A percentile compares a stretch with the other conserved stretches of the same genome.
Evolutionary conservation across 2,888 invertebrate genomes (phyloP).

Genomic region (Schizotus pectinicornis): DNA sequence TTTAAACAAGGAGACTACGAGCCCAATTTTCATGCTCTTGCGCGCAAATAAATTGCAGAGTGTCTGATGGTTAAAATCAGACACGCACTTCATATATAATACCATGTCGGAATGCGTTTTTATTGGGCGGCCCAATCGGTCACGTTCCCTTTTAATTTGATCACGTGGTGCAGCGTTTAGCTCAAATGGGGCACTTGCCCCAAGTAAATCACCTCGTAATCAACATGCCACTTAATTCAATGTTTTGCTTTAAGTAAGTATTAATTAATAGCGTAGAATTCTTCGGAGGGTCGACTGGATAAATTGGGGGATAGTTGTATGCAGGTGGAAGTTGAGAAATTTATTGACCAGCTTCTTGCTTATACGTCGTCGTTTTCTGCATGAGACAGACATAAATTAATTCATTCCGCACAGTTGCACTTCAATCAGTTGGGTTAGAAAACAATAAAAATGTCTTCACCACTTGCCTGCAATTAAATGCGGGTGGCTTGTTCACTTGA

Average conservation of each 20-base stretch:
- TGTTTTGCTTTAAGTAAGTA: too few relatives aligned
- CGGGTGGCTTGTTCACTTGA: conserved; percentile 5
- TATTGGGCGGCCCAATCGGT: neutral
- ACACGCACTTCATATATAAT: conserved; percentile 30
- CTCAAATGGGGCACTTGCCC: too few relatives aligned
- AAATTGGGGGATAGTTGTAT: too few relatives aligned
- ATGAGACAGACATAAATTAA: conserved; percentile 46
- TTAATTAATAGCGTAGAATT: too few relatives aligned
- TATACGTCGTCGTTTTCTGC: conserved; percentile 4
- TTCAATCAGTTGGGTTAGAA: conserved; percentile 46
- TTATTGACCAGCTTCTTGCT: neutral
- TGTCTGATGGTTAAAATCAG: conserved; percentile 31
- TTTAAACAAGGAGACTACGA: conserved; percentile 33
- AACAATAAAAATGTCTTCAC: conserved; percentile 47
- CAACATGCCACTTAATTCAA: too few relatives aligned
- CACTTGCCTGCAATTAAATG: conserved; percentile 41
- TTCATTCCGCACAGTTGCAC: conserved; percentile 47
- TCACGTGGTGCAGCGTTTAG: neutral
- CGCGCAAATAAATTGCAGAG: conserved; percentile 29
- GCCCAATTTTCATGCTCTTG: conserved; percentile 35
- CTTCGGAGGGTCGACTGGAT: too few relatives aligned
- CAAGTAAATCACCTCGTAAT: too few relatives aligned
- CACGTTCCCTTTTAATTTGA: conserved; percentile 4
- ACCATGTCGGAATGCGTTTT: conserved; percentile 16
- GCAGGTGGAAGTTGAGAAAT: too few relatives aligned